phyloP scores from a whole-genome alignment of 2,113 vertebrate species.

The Gallinago paraguaiae region DNA sequence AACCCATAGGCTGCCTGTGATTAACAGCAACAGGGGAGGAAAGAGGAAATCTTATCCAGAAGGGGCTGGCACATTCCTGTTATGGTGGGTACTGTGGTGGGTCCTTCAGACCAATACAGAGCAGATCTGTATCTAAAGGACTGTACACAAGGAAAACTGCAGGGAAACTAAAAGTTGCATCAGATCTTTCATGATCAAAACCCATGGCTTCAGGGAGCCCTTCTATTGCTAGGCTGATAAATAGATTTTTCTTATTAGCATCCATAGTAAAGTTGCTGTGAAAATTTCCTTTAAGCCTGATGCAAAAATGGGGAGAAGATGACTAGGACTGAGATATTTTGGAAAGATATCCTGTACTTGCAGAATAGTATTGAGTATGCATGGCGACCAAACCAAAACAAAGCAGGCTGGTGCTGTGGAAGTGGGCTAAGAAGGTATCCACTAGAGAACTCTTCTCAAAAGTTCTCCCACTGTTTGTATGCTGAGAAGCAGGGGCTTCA shows the following conservation, averaged over 20 bases:
- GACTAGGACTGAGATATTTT: neutral
- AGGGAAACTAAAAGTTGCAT: neutral
- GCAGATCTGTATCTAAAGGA: neutral
- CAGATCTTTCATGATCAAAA: neutral
- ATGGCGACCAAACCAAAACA: neutral
- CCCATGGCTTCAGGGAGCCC: neutral
- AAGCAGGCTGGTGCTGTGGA: neutral
- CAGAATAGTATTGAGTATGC: neutral
- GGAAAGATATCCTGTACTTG: neutral
- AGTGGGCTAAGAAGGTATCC: neutral
- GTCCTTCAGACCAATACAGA: neutral
- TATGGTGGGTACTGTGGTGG: neutral
- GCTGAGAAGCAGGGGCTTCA: neutral
- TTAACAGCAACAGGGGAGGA: neutral
- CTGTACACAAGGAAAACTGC: neutral
- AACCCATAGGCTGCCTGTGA: neutral
- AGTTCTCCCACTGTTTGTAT: neutral
- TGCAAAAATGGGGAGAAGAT: neutral
- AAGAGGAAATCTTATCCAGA: neutral
- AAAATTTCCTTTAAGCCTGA: neutral
- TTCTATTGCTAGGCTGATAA: neutral
- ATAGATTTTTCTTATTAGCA: neutral
- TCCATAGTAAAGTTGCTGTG: neutral
- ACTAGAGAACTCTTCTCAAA: neutral
- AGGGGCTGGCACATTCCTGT: neutral